Evolutionary conservation across 1,140 invertebrate genomes (phyloP).

Genomic region (Dryas iulia): DNA sequence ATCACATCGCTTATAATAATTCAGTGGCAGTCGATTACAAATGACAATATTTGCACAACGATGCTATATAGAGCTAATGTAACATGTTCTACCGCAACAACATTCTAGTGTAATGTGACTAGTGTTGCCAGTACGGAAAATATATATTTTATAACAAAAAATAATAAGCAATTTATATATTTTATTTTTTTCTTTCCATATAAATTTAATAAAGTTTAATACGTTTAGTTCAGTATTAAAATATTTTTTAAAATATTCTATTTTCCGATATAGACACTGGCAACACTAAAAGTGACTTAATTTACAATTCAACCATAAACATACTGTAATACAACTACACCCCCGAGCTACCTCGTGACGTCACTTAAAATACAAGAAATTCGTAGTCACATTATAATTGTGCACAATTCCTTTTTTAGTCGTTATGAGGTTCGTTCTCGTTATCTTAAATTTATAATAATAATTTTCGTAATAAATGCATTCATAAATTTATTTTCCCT

Average conservation of each 20-base stretch:
- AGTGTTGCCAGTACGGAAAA: slow-evolving; percentile 52
- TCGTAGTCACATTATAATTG: slow-evolving; percentile 62
- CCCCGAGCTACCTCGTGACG: slow-evolving; percentile 43
- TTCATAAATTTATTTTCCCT: slow-evolving; percentile 33
- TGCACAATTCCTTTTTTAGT: slow-evolving; percentile 71
- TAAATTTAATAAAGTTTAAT: too few species aligned
- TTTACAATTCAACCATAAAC: slow-evolving; percentile 44
- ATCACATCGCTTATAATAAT: slow-evolving; percentile 8
- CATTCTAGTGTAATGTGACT: slow-evolving; percentile 30
- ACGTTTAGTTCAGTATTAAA: too few species aligned
- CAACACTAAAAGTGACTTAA: slow-evolving; percentile 4
- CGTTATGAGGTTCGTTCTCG: slow-evolving; percentile 50
- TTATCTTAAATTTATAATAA: slow-evolving; percentile 40
- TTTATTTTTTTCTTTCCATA: too few species aligned
- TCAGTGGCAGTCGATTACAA: slow-evolving; percentile 17
- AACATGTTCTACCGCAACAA: slow-evolving; percentile 66
- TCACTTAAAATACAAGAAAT: slow-evolving; percentile 59
- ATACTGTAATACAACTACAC: slow-evolving; percentile 40
- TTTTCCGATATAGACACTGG: neutral
- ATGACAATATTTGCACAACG: slow-evolving; percentile 11
- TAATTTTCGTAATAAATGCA: slow-evolving; percentile 63
- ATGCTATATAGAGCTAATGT: slow-evolving; percentile 40
- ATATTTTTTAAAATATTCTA: neutral
- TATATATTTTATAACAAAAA: neutral
- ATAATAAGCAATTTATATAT: too few species aligned